Percentiles rank a stretch among this genome's conserved stretches.
Evolutionary conservation across 2,797 vertebrate species (phyloP).

Genomic region (Australoheros facetus): DNA sequence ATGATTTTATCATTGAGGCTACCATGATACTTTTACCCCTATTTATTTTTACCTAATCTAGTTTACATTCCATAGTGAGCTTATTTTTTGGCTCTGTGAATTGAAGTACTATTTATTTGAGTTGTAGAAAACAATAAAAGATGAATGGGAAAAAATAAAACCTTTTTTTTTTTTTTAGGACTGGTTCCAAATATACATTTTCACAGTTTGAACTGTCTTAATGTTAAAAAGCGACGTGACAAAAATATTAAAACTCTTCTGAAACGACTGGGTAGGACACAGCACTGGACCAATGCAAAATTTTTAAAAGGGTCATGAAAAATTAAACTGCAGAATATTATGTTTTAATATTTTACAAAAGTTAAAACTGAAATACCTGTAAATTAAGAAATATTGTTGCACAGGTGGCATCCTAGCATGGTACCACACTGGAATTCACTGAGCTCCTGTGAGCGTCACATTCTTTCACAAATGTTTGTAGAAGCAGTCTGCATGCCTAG

Average conservation of each 20-base stretch:
- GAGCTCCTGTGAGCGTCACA: too few species aligned
- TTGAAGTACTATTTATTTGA: slow-evolving; percentile 45
- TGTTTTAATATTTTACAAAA: too few species aligned
- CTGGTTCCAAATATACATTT: neutral
- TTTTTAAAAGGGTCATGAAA: neutral
- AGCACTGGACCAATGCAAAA: neutral
- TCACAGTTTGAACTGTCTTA: neutral
- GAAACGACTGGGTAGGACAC: neutral
- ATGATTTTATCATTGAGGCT: slow-evolving; percentile 8
- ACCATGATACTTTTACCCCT: neutral
- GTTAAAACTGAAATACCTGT: neutral
- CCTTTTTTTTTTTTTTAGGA: neutral
- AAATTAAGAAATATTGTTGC: neutral
- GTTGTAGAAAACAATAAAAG: slow-evolving; percentile 53
- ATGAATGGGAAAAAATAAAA: neutral
- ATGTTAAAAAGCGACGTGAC: neutral
- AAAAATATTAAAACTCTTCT: neutral
- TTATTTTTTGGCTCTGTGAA: slow-evolving; percentile 20
- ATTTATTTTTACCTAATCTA: slow-evolving; percentile 34
- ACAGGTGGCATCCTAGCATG: too few species aligned
- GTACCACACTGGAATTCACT: too few species aligned
- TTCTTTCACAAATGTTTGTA: too few species aligned
- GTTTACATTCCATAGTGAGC: slow-evolving; percentile 34
- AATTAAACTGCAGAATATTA: neutral
- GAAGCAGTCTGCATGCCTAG: too few species aligned